Base-by-base conservation (phyloP, 2,797 vertebrate species). In the Silurus aristotelis region DNA sequence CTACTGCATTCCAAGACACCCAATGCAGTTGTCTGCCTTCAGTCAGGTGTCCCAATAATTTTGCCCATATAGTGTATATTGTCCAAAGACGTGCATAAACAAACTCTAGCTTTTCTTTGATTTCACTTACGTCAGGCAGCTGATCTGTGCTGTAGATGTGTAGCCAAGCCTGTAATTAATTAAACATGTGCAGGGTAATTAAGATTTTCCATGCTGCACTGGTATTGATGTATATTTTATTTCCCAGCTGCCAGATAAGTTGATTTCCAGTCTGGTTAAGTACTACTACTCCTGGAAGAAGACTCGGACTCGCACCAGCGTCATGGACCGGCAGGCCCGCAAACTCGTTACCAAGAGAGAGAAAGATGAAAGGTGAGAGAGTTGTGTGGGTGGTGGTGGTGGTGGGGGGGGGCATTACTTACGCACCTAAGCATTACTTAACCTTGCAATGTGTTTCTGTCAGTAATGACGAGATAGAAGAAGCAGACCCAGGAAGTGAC, bases 261-360 rank as follows among this genome's bases (percentile, higher is more conserved):
- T 96, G 86, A 97, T 98, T 88, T 95, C 97, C 88, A 97, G 96
- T 90, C 92, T 98, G 87, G 97, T 98, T 43, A 98, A 97, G 88
- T 97, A 98, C 89, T 98, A 98, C 91, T 98, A 98, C 89, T 96
- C 96, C 72, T 98, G 97, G 97, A 98, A 98, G 93, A 98, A 98
- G 90, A 98, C 97, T 0, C 93, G 97, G 1, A 96, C 95, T 90
- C 95, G 97, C 43, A 98, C 97, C 38, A 98, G 97, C 0, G 97
- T 98, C 87, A 98, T 98, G 97, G 97, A 98, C 91, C 92, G 97
- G 1, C 97, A 98, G 93, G 97, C 97, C 5, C 93, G 97, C 76
- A 94, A 95, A 81, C 94, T 97, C 85, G 92, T 97, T 85, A 96
- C 84, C 93, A 96, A 96, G 82, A 93, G 96, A 64, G 97, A 97